phyloP scores from a whole-genome alignment of 2,113 vertebrate species.

The Elephantulus edwardii region DNA sequence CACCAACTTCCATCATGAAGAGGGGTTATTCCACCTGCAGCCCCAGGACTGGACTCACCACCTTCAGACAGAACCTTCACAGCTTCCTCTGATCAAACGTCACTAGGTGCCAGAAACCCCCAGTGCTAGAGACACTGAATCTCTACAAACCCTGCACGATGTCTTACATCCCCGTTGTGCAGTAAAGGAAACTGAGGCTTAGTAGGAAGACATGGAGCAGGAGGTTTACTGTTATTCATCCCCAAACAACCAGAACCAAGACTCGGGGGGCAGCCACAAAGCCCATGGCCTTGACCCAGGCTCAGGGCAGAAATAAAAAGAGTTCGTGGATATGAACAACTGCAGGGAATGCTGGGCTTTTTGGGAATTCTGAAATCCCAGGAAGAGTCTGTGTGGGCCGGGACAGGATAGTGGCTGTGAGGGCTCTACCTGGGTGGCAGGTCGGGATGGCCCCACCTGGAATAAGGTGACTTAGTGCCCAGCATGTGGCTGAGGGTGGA shows the following conservation, averaged over 20 bases:
- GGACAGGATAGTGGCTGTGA: background rate
- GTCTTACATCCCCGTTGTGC: background rate
- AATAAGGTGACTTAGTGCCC: background rate
- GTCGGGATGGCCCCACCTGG: background rate
- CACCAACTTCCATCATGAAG: background rate
- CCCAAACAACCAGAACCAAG: background rate
- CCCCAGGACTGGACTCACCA: accelerated
- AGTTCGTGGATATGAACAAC: background rate
- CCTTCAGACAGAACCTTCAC: background rate
- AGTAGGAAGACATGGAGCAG: accelerated
- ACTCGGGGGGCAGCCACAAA: background rate
- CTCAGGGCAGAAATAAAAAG: background rate
- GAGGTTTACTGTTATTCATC: background rate
- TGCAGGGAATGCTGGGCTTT: background rate
- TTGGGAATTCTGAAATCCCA: background rate
- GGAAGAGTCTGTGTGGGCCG: background rate
- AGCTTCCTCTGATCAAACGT: background rate
- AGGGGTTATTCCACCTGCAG: too few relatives aligned
- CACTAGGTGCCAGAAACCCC: background rate
- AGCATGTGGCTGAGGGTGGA: background rate
- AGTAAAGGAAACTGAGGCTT: background rate
- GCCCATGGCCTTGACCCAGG: background rate
- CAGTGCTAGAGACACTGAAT: too few relatives aligned
- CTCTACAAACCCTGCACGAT: background rate
- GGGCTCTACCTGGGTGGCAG: background rate